A percentile compares a stretch with the other conserved stretches of the same genome.
These are phyloP conservation scores for Epinephelus awoara DNA, from an alignment of 2,797 vertebrate species.

Conservation along the genomic window DNA sequence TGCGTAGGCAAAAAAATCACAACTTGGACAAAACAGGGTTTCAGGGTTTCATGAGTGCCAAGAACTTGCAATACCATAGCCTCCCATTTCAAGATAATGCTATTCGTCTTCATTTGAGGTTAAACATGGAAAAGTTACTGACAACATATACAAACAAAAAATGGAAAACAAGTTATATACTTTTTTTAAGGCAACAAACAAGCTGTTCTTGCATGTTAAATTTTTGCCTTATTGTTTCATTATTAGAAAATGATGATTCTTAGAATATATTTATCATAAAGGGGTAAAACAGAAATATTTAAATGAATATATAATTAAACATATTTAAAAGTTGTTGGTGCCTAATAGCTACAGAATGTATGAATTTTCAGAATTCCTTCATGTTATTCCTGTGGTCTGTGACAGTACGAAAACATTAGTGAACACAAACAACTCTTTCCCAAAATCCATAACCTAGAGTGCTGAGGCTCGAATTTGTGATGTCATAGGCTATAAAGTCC, in stretches of 20 bases:
- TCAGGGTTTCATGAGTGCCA: not conserved
- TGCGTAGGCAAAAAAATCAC: not conserved
- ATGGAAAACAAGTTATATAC: not conserved
- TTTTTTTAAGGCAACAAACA: not conserved
- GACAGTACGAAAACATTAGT: no score
- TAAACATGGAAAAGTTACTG: not conserved
- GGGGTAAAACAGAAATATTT: not conserved
- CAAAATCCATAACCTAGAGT: no score
- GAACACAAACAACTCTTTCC: no score
- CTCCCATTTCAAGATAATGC: no score
- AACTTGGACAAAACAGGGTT: not conserved
- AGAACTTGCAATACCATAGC: not conserved
- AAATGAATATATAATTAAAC: not conserved
- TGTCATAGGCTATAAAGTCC: no score
- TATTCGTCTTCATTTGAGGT: no score
- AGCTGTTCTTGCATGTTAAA: not conserved
- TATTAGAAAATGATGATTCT: not conserved
- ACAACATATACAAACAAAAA: not conserved
- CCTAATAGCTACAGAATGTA: not conserved
- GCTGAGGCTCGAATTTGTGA: no score
- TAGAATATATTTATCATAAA: not conserved
- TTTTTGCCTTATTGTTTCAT: not conserved
- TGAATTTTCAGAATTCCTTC: no score
- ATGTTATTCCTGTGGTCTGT: no score
- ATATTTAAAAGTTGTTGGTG: not conserved